A percentile compares a stretch with the other conserved stretches of the same genome.
Evolutionary conservation across 2,113 vertebrate species (phyloP).

Genomic region (Cochlearius cochlearius): DNA sequence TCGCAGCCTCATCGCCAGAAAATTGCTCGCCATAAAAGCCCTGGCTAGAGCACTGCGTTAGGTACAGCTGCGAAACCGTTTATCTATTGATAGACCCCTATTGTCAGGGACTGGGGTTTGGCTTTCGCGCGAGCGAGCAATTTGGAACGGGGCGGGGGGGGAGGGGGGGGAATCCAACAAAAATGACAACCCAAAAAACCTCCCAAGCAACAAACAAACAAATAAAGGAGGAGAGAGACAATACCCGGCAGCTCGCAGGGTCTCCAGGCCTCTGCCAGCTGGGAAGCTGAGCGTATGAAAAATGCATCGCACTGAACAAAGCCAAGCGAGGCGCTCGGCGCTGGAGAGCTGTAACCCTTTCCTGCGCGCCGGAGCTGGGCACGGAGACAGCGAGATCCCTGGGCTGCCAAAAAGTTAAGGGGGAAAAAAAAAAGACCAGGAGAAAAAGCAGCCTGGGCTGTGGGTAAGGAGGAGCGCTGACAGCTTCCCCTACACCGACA

Average conservation of each 20-base stretch:
- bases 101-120: background rate
- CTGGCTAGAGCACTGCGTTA: background rate
- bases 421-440: background rate
- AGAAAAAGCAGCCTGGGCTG: rapidly evolving
- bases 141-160: background rate
- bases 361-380: background rate
- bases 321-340: background rate
- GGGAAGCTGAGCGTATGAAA: conserved; percentile 62
- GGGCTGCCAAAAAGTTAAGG: background rate
- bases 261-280: conserved; percentile 61
- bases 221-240: conserved; percentile 53
- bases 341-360: conserved; percentile 43
- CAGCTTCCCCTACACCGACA: background rate
- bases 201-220: conserved; percentile 51
- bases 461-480: background rate
- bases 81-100: conserved; percentile 33
- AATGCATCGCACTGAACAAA: conserved; percentile 57
- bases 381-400: background rate
- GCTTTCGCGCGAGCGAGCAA: background rate
- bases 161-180: background rate
- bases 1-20: background rate
- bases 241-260: conserved; percentile 39
- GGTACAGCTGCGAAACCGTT: conserved; percentile 34
- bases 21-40: background rate
- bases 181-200: conserved; percentile 12